Percentiles rank a stretch among this genome's conserved stretches.
phyloP scores from a whole-genome alignment of 2,113 vertebrate genomes.

The Brienomyrus longianalis region DNA sequence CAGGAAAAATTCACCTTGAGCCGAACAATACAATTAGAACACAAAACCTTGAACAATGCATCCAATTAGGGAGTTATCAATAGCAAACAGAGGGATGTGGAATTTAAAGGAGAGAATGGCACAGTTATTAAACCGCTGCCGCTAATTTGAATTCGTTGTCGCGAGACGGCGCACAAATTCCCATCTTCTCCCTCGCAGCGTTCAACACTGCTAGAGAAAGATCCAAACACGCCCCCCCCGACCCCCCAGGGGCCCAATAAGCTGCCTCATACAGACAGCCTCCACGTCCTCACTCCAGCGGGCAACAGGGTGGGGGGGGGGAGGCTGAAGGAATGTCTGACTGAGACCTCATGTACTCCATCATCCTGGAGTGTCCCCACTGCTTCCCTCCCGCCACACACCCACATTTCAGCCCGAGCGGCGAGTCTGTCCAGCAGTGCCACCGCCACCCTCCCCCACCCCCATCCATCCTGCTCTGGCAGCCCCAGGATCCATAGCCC shows the following conservation, averaged over 20 bases:
- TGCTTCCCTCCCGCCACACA: not conserved
- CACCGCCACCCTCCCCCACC: conserved; percentile 47
- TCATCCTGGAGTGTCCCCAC: conserved; percentile 48
- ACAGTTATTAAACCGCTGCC: conserved; percentile 11
- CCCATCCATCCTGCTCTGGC: conserved; percentile 64
- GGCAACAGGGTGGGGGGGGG: conserved; percentile 34
- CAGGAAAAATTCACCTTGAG: conserved; percentile 4
- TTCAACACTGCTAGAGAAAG: not conserved
- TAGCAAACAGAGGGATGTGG: conserved; percentile 5
- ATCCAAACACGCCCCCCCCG: conserved; percentile 24
- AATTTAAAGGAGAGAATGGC: conserved; percentile 18
- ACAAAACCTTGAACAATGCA: conserved; percentile 18
- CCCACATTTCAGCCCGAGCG: conserved; percentile 24
- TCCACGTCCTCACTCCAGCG: conserved; percentile 51
- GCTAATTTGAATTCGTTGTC: conserved; percentile 14
- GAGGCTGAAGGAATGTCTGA: conserved; percentile 25
- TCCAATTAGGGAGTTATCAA: conserved; percentile 27
- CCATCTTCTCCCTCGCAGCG: not conserved
- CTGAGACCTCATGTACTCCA: conserved; percentile 48
- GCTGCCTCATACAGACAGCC: conserved; percentile 65
- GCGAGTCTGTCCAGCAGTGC: conserved; percentile 53
- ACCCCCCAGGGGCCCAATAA: conserved; percentile 64
- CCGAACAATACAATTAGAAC: conserved; percentile 12
- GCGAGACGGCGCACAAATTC: not conserved
- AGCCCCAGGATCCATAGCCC: conserved; percentile 61